Percentiles rank a stretch among this genome's conserved stretches.
phyloP scores from a whole-genome alignment of 2,888 invertebrate genomes.

The Amphipyra tragopoginis region DNA sequence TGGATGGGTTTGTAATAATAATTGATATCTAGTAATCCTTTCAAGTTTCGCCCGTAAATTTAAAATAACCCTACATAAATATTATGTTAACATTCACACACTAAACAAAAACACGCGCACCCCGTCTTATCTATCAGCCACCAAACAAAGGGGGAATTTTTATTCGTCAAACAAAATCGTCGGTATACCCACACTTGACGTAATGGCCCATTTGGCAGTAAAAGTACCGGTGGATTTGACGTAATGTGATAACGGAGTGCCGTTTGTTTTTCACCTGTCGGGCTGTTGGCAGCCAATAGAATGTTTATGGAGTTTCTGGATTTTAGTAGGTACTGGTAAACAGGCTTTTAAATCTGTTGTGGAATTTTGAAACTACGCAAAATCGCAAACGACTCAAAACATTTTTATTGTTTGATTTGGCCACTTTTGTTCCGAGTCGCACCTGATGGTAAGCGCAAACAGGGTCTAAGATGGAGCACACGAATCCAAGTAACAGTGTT shows the following conservation, averaged over 20 bases:
- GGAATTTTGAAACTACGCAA: no score
- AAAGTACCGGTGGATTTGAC: constrained; percentile 73
- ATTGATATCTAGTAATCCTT: no score
- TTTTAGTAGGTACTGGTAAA: constrained; percentile 27
- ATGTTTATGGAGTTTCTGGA: constrained; percentile 47
- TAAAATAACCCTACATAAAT: no score
- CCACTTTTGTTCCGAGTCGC: no score
- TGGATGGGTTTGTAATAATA: no score
- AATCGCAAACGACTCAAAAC: no score
- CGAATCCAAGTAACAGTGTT: no score
- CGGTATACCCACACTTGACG: constrained; percentile 58
- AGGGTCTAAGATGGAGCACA: no score
- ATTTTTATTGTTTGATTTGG: no score
- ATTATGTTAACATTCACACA: constrained; percentile 12
- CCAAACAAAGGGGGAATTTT: constrained; percentile 51
- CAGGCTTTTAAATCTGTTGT: constrained; percentile 14
- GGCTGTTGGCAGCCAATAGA: constrained; percentile 24
- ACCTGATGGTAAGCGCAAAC: no score
- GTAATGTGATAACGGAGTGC: constrained; percentile 65
- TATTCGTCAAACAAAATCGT: constrained; percentile 65
- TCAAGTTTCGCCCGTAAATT: background rate
- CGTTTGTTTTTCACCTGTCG: constrained; percentile 60
- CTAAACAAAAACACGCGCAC: constrained; percentile 6
- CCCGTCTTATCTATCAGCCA: constrained; percentile 41
- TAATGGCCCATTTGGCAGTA: constrained; percentile 71